These are phyloP conservation scores for Scomber japonicus DNA, from an alignment of 2,113 vertebrate species.

Conservation along the genomic window DNA sequence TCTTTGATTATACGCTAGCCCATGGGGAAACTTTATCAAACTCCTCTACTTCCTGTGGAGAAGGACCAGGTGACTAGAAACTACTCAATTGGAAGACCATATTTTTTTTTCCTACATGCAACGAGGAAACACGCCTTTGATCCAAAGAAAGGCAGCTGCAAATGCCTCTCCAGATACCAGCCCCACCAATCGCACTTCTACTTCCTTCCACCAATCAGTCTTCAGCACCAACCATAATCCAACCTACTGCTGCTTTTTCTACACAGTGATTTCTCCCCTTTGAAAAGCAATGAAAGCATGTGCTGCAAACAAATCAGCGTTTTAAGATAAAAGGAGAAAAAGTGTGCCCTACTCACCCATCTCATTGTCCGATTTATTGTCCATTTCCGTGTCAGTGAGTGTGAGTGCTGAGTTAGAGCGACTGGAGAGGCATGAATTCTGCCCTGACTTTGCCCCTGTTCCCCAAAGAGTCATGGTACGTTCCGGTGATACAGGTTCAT, in stretches of 20 bases:
- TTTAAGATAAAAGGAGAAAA: conserved; percentile 47
- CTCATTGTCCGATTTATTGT: conserved; percentile 98
- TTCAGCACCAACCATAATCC: conserved; percentile 57
- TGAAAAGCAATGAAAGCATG: conserved; percentile 37
- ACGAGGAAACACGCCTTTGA: conserved; percentile 73
- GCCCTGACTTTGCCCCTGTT: conserved; percentile 93
- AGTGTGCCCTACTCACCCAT: conserved; percentile 89
- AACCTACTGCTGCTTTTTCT: conserved; percentile 47
- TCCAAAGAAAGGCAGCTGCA: conserved; percentile 76
- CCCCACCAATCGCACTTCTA: conserved; percentile 65
- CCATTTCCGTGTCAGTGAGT: conserved; percentile 97
- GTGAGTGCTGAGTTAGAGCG: conserved; percentile 98
- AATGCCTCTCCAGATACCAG: conserved; percentile 59
- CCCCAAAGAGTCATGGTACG: conserved; percentile 96
- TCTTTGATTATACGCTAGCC: conserved; percentile 84
- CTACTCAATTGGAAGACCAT: conserved; percentile 67
- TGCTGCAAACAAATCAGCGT: conserved; percentile 38
- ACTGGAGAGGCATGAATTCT: conserved; percentile 95
- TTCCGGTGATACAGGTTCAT: conserved; percentile 95
- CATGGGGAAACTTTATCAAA: conserved; percentile 85
- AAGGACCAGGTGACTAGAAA: conserved; percentile 83
- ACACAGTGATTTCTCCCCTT: conserved; percentile 32
- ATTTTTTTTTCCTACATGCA: conserved; percentile 67
- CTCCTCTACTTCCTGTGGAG: conserved; percentile 74
- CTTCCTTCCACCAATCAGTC: conserved; percentile 72